These are phyloP conservation scores for Oxygymnocypris stewartii DNA, from an alignment of 2,113 vertebrate genomes.

Conservation along the genomic window DNA sequence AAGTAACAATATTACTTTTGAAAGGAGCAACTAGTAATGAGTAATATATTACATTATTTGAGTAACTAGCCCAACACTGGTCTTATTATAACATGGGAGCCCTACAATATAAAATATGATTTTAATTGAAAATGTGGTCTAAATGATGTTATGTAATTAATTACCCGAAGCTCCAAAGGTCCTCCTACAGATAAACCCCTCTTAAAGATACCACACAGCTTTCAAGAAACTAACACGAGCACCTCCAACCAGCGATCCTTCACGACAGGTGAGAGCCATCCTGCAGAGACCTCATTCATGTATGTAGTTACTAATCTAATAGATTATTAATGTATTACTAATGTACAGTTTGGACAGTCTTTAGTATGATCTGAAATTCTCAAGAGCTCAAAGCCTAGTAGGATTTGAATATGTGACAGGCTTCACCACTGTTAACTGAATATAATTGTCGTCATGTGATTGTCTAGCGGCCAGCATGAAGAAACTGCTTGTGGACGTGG, in stretches of 20 bases:
- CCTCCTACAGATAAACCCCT: neutral
- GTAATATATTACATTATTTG: too few species aligned
- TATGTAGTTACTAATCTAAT: neutral
- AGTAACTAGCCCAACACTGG: too few species aligned
- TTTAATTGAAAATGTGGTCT: neutral
- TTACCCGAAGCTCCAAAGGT: neutral
- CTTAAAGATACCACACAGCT: neutral
- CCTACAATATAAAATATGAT: neutral
- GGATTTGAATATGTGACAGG: neutral
- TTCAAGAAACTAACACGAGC: neutral
- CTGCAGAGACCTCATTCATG: neutral
- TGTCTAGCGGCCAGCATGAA: constrained; percentile 63
- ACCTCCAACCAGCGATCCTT: constrained; percentile 50
- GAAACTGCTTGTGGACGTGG: constrained; percentile 76
- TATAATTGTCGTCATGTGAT: neutral
- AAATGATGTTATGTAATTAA: neutral
- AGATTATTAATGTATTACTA: too few species aligned
- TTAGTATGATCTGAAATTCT: neutral
- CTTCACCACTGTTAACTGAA: neutral
- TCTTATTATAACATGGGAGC: neutral
- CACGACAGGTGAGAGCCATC: constrained; percentile 48
- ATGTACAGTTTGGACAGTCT: neutral
- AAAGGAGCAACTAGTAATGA: too few species aligned
- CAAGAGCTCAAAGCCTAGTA: neutral
- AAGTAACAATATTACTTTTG: too few species aligned